Evolutionary conservation across 2,888 invertebrate genomes (phyloP).

Genomic region (Oeneis ivallda): DNA sequence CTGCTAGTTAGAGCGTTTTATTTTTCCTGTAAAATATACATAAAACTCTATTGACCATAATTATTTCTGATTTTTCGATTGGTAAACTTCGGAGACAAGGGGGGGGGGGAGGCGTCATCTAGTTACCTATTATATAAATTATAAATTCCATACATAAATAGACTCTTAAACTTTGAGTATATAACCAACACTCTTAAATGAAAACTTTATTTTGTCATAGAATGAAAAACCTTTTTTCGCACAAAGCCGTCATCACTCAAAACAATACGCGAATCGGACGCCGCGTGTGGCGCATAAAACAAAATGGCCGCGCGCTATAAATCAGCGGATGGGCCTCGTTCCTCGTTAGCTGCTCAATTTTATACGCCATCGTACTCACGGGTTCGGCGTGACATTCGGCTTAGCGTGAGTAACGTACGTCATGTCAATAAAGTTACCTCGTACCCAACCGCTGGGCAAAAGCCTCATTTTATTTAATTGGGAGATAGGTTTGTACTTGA

Average conservation of each 20-base stretch:
- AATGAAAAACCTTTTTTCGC: neutral
- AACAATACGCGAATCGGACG: conserved; percentile 31
- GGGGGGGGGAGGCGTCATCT: too few species aligned
- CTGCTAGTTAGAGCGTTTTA: too few species aligned
- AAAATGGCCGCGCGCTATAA: conserved; percentile 29
- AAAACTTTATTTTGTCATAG: neutral
- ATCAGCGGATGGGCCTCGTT: conserved; percentile 29
- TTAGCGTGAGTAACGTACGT: neutral
- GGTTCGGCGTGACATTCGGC: conserved; percentile 17
- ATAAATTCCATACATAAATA: too few species aligned
- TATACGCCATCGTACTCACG: conserved; percentile 26
- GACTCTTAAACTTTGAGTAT: too few species aligned
- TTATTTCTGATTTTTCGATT: too few species aligned
- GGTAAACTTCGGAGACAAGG: too few species aligned
- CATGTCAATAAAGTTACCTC: neutral
- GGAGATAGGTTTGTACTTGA: too few species aligned
- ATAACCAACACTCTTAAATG: neutral
- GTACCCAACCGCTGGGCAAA: neutral
- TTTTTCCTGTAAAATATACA: too few species aligned
- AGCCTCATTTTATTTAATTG: neutral
- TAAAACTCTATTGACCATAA: too few species aligned
- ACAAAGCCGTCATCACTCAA: conserved; percentile 28
- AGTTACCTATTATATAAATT: too few species aligned
- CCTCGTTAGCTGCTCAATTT: conserved; percentile 30
- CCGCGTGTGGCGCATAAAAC: conserved; percentile 24